These are phyloP conservation scores for Acronicta alni DNA, from an alignment of 2,888 invertebrate genomes.

Conservation along the genomic window DNA sequence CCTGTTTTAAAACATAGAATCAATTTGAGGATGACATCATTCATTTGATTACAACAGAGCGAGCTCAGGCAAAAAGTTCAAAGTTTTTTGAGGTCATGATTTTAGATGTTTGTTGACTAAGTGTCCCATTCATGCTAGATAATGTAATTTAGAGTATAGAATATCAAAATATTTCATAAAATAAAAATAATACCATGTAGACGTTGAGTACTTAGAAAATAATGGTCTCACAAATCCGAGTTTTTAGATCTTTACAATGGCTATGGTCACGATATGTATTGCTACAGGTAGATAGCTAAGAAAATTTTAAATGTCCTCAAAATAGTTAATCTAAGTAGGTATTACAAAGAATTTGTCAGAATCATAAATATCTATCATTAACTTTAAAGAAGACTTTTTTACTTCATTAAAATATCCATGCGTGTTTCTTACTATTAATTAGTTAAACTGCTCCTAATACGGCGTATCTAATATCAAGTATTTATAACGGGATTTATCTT, in stretches of 20 bases:
- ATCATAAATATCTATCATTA: neutral
- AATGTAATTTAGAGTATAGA: conserved; percentile 10
- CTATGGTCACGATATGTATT: no score
- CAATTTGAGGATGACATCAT: conserved; percentile 52
- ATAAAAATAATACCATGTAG: no score
- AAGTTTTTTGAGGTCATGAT: conserved; percentile 38
- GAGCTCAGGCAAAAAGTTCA: conserved; percentile 45
- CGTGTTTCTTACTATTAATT: conserved; percentile 33
- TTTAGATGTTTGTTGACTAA: conserved; percentile 11
- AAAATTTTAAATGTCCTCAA: no score
- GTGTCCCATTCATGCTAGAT: conserved; percentile 43
- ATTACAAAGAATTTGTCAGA: neutral
- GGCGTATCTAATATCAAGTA: conserved; percentile 38
- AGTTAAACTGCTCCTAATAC: conserved; percentile 37
- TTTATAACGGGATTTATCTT: conserved; percentile 48
- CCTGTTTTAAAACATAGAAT: conserved; percentile 21
- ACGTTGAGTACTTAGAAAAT: no score
- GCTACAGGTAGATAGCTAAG: no score
- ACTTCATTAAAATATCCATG: conserved; percentile 12
- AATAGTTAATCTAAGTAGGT: no score
- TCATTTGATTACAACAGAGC: conserved; percentile 21
- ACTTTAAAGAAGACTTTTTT: neutral
- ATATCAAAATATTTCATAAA: conserved; percentile 19
- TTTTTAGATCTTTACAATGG: no score
- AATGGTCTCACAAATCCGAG: no score